These are phyloP conservation scores for Hyperopisus bebe DNA, from an alignment of 2,113 vertebrate genomes.

Conservation along the genomic window DNA sequence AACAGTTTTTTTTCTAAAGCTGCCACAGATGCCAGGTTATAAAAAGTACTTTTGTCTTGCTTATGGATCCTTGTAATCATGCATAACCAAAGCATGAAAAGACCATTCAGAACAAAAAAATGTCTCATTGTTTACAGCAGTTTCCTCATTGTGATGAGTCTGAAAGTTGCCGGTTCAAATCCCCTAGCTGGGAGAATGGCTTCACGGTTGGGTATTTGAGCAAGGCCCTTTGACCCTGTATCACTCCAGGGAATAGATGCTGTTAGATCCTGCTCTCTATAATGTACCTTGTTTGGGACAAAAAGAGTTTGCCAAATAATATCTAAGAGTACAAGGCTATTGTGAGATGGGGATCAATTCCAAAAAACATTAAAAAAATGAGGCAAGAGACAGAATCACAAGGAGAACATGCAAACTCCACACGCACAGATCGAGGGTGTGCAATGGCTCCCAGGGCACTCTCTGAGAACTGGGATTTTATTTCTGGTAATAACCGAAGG, in stretches of 20 bases:
- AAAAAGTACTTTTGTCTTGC: not conserved
- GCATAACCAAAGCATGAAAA: conserved; percentile 1
- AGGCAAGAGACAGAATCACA: not conserved
- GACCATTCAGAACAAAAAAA: not conserved
- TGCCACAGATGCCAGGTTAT: not conserved
- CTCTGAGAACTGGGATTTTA: not conserved
- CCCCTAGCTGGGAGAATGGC: not conserved
- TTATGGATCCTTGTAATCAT: not conserved
- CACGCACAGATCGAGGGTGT: not conserved
- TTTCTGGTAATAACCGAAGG: not conserved
- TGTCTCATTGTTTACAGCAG: not conserved
- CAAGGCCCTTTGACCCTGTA: not conserved
- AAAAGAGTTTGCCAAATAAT: not conserved
- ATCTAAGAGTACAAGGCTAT: not conserved
- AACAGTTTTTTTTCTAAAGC: not conserved
- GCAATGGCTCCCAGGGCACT: not conserved
- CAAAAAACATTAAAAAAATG: not conserved
- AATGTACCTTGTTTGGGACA: not conserved
- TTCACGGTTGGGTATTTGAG: not conserved
- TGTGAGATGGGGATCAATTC: not conserved
- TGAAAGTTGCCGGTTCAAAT: not conserved
- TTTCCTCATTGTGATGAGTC: not conserved
- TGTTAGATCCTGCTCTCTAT: not conserved
- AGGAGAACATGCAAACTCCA: not conserved
- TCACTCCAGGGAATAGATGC: not conserved